Evolutionary conservation across 2,888 invertebrate species (phyloP), one percentile per base, ranked within the genome.

Genomic region (Cephus pulcher): DNA sequence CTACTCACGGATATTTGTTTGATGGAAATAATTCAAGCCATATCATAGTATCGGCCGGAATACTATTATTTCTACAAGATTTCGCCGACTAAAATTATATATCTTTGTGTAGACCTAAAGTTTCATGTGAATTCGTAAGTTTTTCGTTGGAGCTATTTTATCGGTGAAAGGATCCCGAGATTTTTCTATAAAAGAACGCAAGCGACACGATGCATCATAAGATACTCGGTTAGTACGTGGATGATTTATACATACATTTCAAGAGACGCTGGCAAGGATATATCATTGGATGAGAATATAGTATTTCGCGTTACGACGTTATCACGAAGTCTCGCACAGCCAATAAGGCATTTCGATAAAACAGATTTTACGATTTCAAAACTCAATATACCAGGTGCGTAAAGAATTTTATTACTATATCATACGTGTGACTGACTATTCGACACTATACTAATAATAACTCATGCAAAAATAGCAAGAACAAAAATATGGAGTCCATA

Each of bases 291-390:
- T 56, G 6, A 56, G 56, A 56, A 56, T 56, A 56, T 56, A 56
- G 56, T 9, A 56, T 56, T 56, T 56, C 56, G 23, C 23, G 56
- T 56, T 56, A 23, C 73, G 69, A 70, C n/a, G 79, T 74, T 77
- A 76, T 69, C 56, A 77, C 37, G 74, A 30, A n/a, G 30, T 74
- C 74, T 71, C 69, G 74, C 77, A 76, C 75, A 78, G 79, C 80
- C 83, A 78, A 82, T 84, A 82, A 83, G 81, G 80, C 78, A 79
- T 80, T 80, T 78, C 80, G 79, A 80, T 82, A 81, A 81, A 83
- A 78, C 77, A 77, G 81, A 82, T 79, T 84, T 83, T 82, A 83
- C 82, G 83, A 80, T 82, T 82, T 76, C 75, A 79, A 81, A 81
- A 79, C 81, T 79, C 78, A 76, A 78, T 77, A 75, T 75, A 76